Evolutionary conservation across 2,113 vertebrate genomes (phyloP).

Genomic region (Tympanuchus pallidicinctus): DNA sequence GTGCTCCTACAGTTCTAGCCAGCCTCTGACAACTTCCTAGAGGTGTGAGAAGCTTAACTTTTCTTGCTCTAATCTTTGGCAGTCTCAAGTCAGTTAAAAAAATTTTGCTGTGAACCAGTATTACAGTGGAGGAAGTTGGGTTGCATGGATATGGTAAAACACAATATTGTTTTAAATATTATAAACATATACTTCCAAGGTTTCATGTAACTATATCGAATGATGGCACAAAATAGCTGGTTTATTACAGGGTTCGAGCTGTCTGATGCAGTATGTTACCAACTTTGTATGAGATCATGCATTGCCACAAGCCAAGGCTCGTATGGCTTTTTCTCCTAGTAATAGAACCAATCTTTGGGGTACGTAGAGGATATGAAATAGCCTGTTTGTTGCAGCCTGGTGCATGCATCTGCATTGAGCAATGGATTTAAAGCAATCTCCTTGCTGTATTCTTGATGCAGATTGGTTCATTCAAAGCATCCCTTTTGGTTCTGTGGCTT

Average conservation of each 20-base stretch:
- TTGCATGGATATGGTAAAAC: not conserved
- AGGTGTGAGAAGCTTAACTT: not conserved
- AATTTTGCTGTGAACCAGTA: not conserved
- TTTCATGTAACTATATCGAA: not conserved
- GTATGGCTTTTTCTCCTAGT: not conserved
- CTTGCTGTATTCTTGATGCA: not conserved
- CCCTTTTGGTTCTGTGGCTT: not conserved
- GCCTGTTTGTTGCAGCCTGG: not conserved
- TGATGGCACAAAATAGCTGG: not conserved
- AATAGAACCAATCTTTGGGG: not conserved
- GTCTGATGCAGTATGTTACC: not conserved
- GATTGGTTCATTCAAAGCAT: not conserved
- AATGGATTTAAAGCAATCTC: not conserved
- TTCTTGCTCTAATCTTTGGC: not conserved
- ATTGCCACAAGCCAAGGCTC: not conserved
- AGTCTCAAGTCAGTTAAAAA: not conserved
- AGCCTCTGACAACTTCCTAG: not conserved
- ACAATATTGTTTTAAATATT: not conserved
- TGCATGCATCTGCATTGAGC: not conserved
- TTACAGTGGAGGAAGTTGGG: not conserved
- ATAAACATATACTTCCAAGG: not conserved
- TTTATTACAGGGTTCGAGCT: not conserved
- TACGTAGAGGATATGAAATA: not conserved
- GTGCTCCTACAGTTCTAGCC: not conserved
- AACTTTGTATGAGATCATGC: not conserved